Percentiles rank a stretch among this genome's conserved stretches.
Evolutionary conservation across 2,888 invertebrate species (phyloP).

Genomic region (Phania funesta): DNA sequence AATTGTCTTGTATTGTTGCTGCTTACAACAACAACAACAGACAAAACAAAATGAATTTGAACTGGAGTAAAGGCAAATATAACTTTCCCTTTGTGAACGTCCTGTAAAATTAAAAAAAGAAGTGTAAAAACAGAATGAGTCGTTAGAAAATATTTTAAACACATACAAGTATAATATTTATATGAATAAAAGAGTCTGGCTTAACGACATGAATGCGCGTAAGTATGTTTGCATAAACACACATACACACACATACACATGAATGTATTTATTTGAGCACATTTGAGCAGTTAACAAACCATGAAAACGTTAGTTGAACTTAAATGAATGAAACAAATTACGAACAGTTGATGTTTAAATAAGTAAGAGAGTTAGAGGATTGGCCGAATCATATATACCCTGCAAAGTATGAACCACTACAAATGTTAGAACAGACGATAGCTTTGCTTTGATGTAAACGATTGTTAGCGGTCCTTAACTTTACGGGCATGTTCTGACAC

Average conservation of each 20-base stretch:
- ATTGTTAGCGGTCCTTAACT: too few relatives aligned
- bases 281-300: constrained; percentile 66
- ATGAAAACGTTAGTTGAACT: constrained; percentile 62
- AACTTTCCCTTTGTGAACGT: not conserved
- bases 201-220: not conserved
- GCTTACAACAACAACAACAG: too few relatives aligned
- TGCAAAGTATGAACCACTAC: too few relatives aligned
- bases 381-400: not conserved
- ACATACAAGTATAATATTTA: not conserved
- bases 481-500: too few relatives aligned
- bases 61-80: too few relatives aligned
- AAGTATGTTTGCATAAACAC: not conserved
- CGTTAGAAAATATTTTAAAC: not conserved
- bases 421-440: too few relatives aligned
- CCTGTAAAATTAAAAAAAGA: not conserved
- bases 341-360: constrained; percentile 52
- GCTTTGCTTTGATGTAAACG: too few relatives aligned
- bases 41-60: too few relatives aligned
- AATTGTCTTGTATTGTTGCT: too few relatives aligned
- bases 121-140: not conserved
- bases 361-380: not conserved
- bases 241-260: not conserved
- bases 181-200: not conserved
- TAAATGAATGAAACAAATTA: constrained; percentile 63
- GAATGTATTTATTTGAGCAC: constrained; percentile 57